Conservation (phyloP, 2,113 vertebrate species). For the Phaethornis superciliosus region DNA sequence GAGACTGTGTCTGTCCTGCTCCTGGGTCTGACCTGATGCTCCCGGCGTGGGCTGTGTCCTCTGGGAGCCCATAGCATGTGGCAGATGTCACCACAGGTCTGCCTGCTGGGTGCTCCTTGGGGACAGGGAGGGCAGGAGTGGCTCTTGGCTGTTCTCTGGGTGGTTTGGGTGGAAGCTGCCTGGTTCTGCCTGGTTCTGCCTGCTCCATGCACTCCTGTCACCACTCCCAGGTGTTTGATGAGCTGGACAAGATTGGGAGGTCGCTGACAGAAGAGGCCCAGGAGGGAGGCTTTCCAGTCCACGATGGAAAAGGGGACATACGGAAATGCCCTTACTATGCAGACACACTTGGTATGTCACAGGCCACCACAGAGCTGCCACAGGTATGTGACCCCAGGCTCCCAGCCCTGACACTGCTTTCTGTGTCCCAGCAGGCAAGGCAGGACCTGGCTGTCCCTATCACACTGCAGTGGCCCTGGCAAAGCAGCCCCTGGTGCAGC, state of each 20-base stretch:
- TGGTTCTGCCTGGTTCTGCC: background rate
- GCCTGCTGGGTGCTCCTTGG: background rate
- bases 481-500: slow-evolving; percentile 84
- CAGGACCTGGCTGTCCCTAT: slow-evolving; percentile 76
- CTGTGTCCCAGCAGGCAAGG: slow-evolving; percentile 67
- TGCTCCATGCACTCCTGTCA: background rate
- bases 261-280: slow-evolving; percentile 78
- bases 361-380: accelerated
- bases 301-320: slow-evolving; percentile 86
- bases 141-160: background rate
- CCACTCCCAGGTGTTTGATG: slow-evolving; percentile 86
- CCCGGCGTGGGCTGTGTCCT: background rate
- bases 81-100: background rate
- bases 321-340: slow-evolving; percentile 92
- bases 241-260: slow-evolving; percentile 87
- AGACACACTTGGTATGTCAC: slow-evolving; percentile 77
- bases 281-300: slow-evolving; percentile 78
- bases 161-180: background rate
- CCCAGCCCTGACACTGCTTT: background rate
- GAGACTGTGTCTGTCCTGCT: accelerated
- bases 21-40: background rate
- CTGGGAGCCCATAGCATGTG: accelerated
- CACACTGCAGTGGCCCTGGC: slow-evolving; percentile 73
- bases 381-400: accelerated
- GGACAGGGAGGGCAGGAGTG: background rate